Conservation (phyloP, 2,113 vertebrate genomes). For the Polypterus senegalus region DNA sequence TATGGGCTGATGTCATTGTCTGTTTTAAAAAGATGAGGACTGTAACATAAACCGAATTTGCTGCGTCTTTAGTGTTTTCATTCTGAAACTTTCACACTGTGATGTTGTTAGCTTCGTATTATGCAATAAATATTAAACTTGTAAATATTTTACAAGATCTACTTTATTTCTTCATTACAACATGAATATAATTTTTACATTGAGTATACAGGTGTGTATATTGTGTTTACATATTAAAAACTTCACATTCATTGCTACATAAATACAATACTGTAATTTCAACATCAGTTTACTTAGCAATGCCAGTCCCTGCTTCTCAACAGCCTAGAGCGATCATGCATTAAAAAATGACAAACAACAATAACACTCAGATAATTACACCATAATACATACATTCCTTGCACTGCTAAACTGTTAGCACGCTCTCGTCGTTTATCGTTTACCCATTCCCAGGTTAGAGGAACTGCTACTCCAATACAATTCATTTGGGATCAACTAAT, state of each 20-base stretch:
- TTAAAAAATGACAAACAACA: conserved; percentile 18
- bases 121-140: not conserved
- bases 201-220: conserved; percentile 16
- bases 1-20: no score
- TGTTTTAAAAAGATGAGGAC: no score
- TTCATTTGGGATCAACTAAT: conserved; percentile 2
- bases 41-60: no score
- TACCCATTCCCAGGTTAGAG: not conserved
- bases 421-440: not conserved
- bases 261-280: conserved; percentile 10
- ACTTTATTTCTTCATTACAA: conserved; percentile 51
- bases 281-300: conserved; percentile 9
- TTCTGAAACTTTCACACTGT: no score
- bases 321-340: conserved; percentile 15
- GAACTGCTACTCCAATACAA: not conserved
- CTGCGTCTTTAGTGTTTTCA: no score
- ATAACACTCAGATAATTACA: conserved; percentile 13
- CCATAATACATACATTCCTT: conserved; percentile 12
- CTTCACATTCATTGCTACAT: conserved; percentile 13
- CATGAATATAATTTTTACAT: conserved; percentile 30
- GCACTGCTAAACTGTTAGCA: conserved; percentile 8
- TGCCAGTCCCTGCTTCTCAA: conserved; percentile 4
- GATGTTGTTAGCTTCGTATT: no score
- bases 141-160: conserved; percentile 25
- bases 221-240: conserved; percentile 17